These are phyloP conservation scores for Spongilla lacustris DNA, from an alignment of 37 sponge, comb jelly and placozoan genomes.

Conservation along the genomic window DNA sequence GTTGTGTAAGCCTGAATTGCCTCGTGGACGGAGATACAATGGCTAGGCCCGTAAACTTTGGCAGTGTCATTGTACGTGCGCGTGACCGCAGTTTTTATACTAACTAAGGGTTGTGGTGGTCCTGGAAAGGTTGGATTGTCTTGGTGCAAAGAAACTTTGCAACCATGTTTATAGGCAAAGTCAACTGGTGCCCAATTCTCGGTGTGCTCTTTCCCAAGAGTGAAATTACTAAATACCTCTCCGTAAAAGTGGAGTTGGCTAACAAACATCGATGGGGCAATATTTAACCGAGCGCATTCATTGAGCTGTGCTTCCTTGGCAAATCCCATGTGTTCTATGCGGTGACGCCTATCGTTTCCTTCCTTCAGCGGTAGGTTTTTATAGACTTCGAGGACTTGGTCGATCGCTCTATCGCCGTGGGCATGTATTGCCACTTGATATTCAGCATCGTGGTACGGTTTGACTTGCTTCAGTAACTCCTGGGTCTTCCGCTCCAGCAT, in stretches of 20 bases:
- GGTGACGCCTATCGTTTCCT: conserved; percentile 32
- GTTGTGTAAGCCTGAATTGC: conserved; percentile 70
- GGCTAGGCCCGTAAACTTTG: neutral
- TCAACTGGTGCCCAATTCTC: conserved; percentile 34
- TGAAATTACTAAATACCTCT: conserved; percentile 9
- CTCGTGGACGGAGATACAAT: conserved; percentile 39
- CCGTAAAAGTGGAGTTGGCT: conserved; percentile 54
- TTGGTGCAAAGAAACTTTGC: conserved; percentile 41
- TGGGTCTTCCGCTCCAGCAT: conserved; percentile 17
- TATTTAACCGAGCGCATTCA: conserved; percentile 13
- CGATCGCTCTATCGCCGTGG: conserved; percentile 69
- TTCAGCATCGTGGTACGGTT: conserved; percentile 10
- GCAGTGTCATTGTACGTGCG: conserved; percentile 7
- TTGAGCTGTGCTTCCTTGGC: conserved; percentile 39
- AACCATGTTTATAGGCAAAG: conserved; percentile 18
- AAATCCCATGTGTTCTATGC: conserved; percentile 60
- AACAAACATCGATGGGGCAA: conserved; percentile 36
- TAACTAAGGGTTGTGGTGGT: conserved; percentile 30
- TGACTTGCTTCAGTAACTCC: conserved; percentile 2
- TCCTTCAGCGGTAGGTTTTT: neutral
- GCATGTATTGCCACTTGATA: conserved; percentile 53
- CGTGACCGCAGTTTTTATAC: conserved; percentile 47
- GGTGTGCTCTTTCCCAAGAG: conserved; percentile 42
- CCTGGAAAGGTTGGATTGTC: conserved; percentile 44
- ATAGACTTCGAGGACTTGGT: conserved; percentile 43